phyloP scores from a whole-genome alignment of 2,113 vertebrate genomes.

The Seriola rivoliana region DNA sequence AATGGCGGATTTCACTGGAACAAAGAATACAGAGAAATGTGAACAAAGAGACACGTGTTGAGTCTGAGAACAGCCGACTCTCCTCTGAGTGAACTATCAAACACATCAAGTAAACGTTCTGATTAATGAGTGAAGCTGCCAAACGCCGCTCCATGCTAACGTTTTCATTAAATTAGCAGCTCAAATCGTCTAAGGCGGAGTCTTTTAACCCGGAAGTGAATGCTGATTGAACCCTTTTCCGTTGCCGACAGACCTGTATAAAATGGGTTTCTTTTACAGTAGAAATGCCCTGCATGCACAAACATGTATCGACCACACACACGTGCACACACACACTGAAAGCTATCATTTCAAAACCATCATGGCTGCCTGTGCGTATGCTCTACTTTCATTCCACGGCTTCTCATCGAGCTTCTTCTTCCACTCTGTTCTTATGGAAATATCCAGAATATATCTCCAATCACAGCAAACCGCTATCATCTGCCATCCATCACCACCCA shows the following conservation, averaged over 20 bases:
- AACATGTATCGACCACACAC: conserved; percentile 2
- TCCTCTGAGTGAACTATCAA: background rate
- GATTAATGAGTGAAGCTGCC: background rate
- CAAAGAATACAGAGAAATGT: background rate
- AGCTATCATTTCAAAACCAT: conserved; percentile 14
- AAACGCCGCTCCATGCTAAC: fast-evolving
- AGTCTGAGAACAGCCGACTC: background rate
- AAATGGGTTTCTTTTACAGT: background rate
- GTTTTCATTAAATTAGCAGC: background rate
- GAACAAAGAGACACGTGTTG: background rate
- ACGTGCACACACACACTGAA: background rate
- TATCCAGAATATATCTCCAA: conserved; percentile 57
- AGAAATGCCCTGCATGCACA: background rate
- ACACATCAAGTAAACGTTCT: background rate
- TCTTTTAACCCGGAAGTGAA: no score
- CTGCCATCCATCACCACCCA: conserved; percentile 17
- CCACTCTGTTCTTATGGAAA: conserved; percentile 10
- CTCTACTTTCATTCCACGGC: conserved; percentile 33
- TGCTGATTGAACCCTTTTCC: no score
- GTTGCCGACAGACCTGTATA: no score
- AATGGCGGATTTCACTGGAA: background rate
- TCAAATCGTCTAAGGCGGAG: background rate
- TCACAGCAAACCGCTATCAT: conserved; percentile 32
- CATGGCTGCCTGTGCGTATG: conserved; percentile 12
- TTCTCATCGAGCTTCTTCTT: conserved; percentile 13